Percentiles rank a stretch among this genome's conserved stretches.
These are phyloP conservation scores for Drosophila baimaii DNA, from an alignment of 1,140 invertebrate species.

Conservation along the genomic window DNA sequence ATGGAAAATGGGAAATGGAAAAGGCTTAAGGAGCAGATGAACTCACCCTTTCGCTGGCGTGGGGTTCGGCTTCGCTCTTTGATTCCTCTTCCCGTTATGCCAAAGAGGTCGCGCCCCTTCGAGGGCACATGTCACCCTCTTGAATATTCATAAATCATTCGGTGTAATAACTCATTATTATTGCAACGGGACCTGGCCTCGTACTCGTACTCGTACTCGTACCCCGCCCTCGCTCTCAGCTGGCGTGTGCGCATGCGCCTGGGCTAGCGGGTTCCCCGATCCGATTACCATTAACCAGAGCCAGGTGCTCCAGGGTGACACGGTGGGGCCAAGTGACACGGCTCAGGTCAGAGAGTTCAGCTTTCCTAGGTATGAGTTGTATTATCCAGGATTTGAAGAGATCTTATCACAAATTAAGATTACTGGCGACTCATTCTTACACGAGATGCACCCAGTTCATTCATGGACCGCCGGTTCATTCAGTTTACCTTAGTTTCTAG, in stretches of 20 bases:
- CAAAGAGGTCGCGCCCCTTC: constrained; percentile 39
- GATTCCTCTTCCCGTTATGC: constrained; percentile 29
- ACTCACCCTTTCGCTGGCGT: background rate
- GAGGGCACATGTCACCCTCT: constrained; percentile 54
- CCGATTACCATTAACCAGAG: constrained; percentile 34
- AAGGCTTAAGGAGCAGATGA: constrained; percentile 55
- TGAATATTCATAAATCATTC: constrained; percentile 80
- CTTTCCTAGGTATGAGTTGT: background rate
- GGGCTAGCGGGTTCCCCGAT: constrained; percentile 1
- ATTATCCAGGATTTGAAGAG: background rate
- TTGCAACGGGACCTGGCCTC: background rate
- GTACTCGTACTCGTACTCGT: background rate
- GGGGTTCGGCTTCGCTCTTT: constrained; percentile 60
- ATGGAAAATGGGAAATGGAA: constrained; percentile 14
- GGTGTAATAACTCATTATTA: constrained; percentile 72
- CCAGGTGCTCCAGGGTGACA: too few relatives aligned
- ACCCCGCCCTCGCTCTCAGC: constrained; percentile 7
- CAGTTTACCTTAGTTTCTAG: background rate
- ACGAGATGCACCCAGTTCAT: background rate
- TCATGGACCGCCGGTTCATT: background rate
- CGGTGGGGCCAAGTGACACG: background rate
- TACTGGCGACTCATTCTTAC: background rate
- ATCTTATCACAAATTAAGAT: background rate
- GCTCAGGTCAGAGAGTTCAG: background rate
- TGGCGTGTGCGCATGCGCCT: constrained; percentile 48